Base-by-base conservation (phyloP, 1,140 invertebrate species). In the Druon quercuslanigerum region DNA sequence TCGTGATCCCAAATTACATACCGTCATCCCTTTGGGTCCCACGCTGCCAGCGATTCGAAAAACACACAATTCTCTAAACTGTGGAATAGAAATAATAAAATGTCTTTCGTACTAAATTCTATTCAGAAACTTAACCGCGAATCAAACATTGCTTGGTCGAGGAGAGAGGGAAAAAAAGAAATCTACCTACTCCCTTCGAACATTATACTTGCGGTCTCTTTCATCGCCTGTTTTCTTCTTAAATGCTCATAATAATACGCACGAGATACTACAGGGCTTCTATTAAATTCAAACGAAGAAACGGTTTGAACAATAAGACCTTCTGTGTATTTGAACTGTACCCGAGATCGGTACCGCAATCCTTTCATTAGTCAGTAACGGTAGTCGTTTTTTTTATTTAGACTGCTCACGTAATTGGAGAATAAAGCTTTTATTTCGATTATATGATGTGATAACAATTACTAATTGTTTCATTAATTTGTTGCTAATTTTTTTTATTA, bases 151-250 rank as follows among this genome's bases (percentile, higher is more conserved):
- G 20, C 25, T 66, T 13, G 14, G 60, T 66, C 14, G n/a, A 66
- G 57, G 57, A 66, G 25, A 66, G 13, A 70, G 50, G 51, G 57
- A 40, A 82, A 80, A 82, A 79, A 80, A 82, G 77, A 82, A 80
- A 81, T 77, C 77, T 84, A 80, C 76, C 77, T 77, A 54, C 79
- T 82, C 82, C 78, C 78, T 71, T 80, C 80, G 79, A 80, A 81
- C 76, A 82, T 84, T 84, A 84, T 84, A 82, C 80, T 71, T 79
- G 76, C 78, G 78, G 76, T 79, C 79, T 80, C 80, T 82, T 82
- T 84, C 83, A 82, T 78, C 81, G 78, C 76, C 50, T n/a, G 73
- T 51, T 71, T 82, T 81, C 80, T 81, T 76, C 78, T 81, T 76
- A 76, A 52, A 81, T 81, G 79, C 80, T 75, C 77, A 79, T 84